phyloP scores from a whole-genome alignment of 2,888 invertebrate species.

The Deilephila porcellus region DNA sequence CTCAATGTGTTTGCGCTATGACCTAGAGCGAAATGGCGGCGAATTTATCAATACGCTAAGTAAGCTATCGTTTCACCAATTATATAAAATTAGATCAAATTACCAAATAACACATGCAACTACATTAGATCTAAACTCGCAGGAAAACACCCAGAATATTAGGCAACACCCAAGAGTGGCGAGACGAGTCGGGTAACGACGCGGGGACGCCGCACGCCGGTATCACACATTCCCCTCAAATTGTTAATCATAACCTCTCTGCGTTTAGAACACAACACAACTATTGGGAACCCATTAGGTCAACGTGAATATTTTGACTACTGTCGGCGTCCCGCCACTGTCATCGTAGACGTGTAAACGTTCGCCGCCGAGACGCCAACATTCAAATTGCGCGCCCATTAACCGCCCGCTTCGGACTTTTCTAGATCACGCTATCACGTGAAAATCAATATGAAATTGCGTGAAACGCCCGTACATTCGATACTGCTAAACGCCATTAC shows the following conservation, averaged over 20 bases:
- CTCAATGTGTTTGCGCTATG: not conserved
- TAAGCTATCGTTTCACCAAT: not conserved
- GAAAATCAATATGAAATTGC: slow-evolving; percentile 53
- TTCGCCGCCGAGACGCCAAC: slow-evolving; percentile 72
- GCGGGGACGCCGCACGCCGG: slow-evolving; percentile 11
- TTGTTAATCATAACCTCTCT: slow-evolving; percentile 21
- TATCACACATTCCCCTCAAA: not conserved
- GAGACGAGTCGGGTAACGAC: not conserved
- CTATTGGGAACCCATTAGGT: not conserved
- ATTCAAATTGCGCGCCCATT: slow-evolving; percentile 73
- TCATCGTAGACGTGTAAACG: slow-evolving; percentile 33
- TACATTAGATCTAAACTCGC: not conserved
- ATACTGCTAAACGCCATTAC: slow-evolving; percentile 45
- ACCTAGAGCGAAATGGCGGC: not conserved
- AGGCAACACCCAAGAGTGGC: slow-evolving; percentile 2
- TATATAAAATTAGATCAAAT: too few species aligned
- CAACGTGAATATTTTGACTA: not conserved
- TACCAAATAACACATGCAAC: not conserved
- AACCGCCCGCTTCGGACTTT: slow-evolving; percentile 43
- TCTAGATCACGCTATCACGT: slow-evolving; percentile 39
- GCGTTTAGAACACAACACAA: not conserved
- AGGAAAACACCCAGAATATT: not conserved
- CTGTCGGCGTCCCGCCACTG: slow-evolving; percentile 7
- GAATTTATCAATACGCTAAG: not conserved
- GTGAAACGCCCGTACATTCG: slow-evolving; percentile 29